Base-by-base conservation (phyloP, 2,113 vertebrate species). In the Bothrops jararaca region DNA sequence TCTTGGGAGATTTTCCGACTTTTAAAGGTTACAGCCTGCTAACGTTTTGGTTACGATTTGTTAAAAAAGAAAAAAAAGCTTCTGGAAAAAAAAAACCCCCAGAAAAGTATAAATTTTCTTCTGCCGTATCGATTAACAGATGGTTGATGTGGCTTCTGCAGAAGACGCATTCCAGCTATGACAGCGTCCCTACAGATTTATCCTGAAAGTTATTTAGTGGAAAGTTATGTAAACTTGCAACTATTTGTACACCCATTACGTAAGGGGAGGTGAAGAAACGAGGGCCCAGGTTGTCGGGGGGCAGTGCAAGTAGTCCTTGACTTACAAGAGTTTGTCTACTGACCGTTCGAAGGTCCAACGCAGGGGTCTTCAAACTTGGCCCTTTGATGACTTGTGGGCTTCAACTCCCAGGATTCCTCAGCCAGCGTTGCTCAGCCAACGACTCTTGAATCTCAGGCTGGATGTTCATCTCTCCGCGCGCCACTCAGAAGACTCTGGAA, bases 91-190 rank as follows among this genome's bases (percentile, higher is more conserved):
- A 64, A 26, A 64, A 4, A 29, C 6, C n/a, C n/a, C 58, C 80
- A 34, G 85, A 45, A 45, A 53, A 88, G 58, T 89, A 24, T 20
- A 24, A 23, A 39, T 69, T 29, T 34, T 88, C 18, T 54, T 3
- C 86, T 92, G 45, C 56, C 6, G 34, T 69, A 58, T 88, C 87
- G 85, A 57, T 86, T 50, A 69, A 92, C 91, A 92, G 91, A 92
- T 92, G 91, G 91, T 23, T n/a, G 48, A 26, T 34, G 34, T 48
- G 24, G 91, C 50, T 69, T 89, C 20, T 24, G 86, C 60, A 89
- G 42, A 56, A 26, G 54, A 26, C 39, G 23, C 20, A n/a, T 74
- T 80, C 39, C 54, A 87, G 45, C 50, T 54, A 1, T 22, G 24
- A 26, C 56, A 9, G 34, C 3, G 6, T 18, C 60, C 74, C 52